These are phyloP conservation scores for Dolichallabes microphthalmus DNA, from an alignment of 2,113 vertebrate genomes.

Conservation along the genomic window DNA sequence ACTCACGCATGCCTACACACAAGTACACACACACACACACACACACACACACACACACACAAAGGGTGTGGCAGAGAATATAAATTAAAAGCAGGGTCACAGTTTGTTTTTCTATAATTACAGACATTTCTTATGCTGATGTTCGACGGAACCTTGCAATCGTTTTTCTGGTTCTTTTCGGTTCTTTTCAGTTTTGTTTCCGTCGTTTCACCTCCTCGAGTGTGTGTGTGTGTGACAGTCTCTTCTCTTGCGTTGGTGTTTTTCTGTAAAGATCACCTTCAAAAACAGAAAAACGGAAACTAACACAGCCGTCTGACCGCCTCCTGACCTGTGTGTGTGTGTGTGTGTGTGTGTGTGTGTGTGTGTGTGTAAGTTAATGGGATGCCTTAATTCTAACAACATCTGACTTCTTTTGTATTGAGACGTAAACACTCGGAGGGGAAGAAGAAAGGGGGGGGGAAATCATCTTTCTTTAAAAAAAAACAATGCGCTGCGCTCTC, in stretches of 20 bases:
- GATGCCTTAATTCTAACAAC: not conserved
- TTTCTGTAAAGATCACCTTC: constrained; percentile 26
- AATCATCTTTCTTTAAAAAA: not conserved
- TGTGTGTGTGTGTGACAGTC: constrained; percentile 38
- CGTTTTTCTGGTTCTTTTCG: constrained; percentile 21
- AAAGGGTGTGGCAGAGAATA: not conserved
- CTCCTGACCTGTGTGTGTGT: not conserved
- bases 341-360: not conserved
- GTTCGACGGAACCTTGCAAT: constrained; percentile 42
- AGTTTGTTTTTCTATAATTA: constrained; percentile 46
- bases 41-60: too few species aligned
- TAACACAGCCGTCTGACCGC: not conserved
- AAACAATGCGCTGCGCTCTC: not conserved
- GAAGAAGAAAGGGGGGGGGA: not conserved
- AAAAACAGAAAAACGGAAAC: not conserved
- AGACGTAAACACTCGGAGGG: not conserved
- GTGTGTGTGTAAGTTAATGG: constrained; percentile 5
- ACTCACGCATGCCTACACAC: constrained; percentile 8
- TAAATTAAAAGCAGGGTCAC: not conserved
- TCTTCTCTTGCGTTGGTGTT: constrained; percentile 39
- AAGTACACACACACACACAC: constrained; percentile 14
- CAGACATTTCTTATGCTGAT: constrained; percentile 47
- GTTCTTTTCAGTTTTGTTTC: constrained; percentile 35
- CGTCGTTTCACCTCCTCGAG: constrained; percentile 34
- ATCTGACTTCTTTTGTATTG: constrained; percentile 13